phyloP scores from a whole-genome alignment of 2,797 vertebrate species.

The Dipus sagitta region DNA sequence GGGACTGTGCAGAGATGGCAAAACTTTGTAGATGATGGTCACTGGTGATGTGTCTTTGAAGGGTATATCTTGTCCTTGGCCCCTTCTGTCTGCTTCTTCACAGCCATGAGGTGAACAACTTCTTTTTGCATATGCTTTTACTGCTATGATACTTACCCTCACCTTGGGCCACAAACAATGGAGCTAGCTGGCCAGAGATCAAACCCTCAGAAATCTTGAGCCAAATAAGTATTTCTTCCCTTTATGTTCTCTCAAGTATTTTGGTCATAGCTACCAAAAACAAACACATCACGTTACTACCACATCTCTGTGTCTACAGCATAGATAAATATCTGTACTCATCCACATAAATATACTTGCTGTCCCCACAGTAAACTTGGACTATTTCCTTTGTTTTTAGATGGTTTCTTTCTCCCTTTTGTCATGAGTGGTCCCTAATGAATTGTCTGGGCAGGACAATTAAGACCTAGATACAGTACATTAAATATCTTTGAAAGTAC shows the following conservation, averaged over 20 bases:
- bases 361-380: not conserved
- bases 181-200: too few species aligned
- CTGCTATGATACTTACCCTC: not conserved
- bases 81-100: not conserved
- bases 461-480: constrained; percentile 74
- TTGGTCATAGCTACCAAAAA: not conserved
- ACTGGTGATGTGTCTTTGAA: not conserved
- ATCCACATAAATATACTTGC: not conserved
- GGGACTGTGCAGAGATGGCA: not conserved
- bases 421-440: not conserved
- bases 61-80: not conserved
- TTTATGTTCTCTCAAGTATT: not conserved
- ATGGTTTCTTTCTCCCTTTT: constrained; percentile 37
- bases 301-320: not conserved
- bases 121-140: not conserved
- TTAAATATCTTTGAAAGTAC: constrained; percentile 70
- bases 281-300: not conserved
- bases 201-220: not conserved
- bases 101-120: not conserved
- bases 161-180: not conserved
- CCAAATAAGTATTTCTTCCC: not conserved
- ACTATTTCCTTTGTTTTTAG: constrained; percentile 58
- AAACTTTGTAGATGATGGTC: not conserved
- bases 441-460: constrained; percentile 65
- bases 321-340: not conserved